Percentiles rank a stretch among this genome's conserved stretches.
phyloP scores from a whole-genome alignment of 2,888 invertebrate species.

The Scelioninae gen. 2 region DNA sequence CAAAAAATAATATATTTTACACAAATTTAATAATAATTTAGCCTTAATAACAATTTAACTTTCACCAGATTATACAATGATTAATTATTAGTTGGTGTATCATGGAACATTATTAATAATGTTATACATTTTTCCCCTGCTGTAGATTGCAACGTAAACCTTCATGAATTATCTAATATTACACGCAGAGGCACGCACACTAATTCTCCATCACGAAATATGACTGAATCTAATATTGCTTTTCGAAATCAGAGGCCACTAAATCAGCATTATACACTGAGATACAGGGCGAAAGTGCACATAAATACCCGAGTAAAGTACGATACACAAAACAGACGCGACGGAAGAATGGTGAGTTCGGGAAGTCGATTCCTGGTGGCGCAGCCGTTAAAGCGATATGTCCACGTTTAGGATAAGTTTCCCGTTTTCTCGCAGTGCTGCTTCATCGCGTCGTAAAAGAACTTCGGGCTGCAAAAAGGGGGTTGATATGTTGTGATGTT shows the following conservation, averaged over 20 bases:
- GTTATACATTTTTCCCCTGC: too few relatives aligned
- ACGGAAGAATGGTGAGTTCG: conserved; percentile 45
- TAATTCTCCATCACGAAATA: conserved; percentile 50
- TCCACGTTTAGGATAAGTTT: conserved; percentile 48
- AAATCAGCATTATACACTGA: conserved; percentile 48
- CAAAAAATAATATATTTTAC: too few relatives aligned
- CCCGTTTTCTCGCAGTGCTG: conserved; percentile 31
- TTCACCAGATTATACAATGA: too few relatives aligned
- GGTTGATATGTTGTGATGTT: conserved; percentile 30
- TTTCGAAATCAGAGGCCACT: conserved; percentile 51
- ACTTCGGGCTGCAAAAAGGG: conserved; percentile 20
- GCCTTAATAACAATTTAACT: too few relatives aligned
- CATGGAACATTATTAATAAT: too few relatives aligned
- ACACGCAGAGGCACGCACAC: conserved; percentile 29
- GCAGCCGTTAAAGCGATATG: conserved; percentile 52
- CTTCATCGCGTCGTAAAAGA: conserved; percentile 34
- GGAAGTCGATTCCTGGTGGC: conserved; percentile 40
- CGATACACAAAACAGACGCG: conserved; percentile 52
- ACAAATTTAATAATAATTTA: too few relatives aligned
- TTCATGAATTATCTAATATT: conserved; percentile 45
- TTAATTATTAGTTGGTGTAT: too few relatives aligned
- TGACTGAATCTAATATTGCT: conserved; percentile 54
- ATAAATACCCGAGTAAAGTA: conserved; percentile 49
- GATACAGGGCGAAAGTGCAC: conserved; percentile 43
- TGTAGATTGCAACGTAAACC: conserved; percentile 21